A percentile compares a stretch with the other conserved stretches of the same genome.
Conservation (phyloP, 2,888 invertebrate species). For the Lymantria dispar region DNA sequence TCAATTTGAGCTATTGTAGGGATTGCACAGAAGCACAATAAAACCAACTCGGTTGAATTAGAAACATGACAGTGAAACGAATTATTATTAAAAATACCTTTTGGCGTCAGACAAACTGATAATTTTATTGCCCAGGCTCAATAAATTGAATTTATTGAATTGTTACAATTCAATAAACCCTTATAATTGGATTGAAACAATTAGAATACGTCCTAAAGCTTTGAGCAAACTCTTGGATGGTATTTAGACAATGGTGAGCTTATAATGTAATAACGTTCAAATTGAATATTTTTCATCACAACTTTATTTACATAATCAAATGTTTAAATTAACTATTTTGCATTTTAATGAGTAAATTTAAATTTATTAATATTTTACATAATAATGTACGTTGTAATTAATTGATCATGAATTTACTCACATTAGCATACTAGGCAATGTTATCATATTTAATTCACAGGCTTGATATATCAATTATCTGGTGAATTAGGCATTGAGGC, state of each 20-base stretch:
- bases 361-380: no score
- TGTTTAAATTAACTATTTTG: neutral
- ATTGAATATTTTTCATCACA: neutral
- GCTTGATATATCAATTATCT: no score
- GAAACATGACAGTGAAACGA: no score
- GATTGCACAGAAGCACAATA: no score
- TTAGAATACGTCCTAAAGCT: conserved; percentile 14
- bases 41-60: no score
- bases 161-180: conserved; percentile 28
- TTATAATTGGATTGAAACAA: conserved; percentile 32
- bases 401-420: no score
- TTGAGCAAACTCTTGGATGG: neutral
- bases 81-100: neutral
- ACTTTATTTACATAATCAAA: neutral
- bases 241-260: neutral
- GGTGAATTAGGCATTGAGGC: no score
- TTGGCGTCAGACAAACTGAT: neutral
- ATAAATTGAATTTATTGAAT: conserved; percentile 19
- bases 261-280: neutral
- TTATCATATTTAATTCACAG: no score
- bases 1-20: no score
- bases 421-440: no score
- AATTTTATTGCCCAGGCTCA: neutral
- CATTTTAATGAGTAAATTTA: neutral
- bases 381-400: no score